Conservation (phyloP, 2,113 vertebrate genomes). For the Abramis brama region DNA sequence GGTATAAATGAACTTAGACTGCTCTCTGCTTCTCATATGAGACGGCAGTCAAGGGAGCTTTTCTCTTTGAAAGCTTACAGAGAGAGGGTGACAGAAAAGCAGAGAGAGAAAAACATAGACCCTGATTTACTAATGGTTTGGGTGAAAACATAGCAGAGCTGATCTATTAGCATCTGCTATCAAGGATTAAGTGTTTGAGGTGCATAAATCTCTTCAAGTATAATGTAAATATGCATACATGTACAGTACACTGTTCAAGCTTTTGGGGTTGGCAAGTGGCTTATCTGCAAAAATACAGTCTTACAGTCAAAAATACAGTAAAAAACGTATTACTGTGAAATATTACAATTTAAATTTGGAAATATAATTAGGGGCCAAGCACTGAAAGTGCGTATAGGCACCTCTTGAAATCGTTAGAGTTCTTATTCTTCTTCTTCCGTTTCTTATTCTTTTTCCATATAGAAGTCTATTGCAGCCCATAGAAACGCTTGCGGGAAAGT, state of each 20-base stretch:
- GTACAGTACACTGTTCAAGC: neutral
- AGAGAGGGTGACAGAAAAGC: neutral
- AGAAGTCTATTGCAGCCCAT: too few species aligned
- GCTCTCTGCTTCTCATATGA: neutral
- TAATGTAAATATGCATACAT: neutral
- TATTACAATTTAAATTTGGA: neutral
- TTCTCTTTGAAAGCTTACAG: constrained; percentile 56
- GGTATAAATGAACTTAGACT: constrained; percentile 47
- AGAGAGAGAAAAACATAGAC: neutral
- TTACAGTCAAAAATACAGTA: neutral
- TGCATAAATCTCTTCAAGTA: too few species aligned
- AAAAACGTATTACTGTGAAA: neutral
- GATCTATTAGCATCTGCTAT: neutral
- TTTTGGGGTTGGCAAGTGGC: neutral
- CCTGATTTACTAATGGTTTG: neutral
- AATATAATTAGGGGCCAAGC: neutral
- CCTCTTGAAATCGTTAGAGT: too few species aligned
- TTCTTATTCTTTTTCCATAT: too few species aligned
- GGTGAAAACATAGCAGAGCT: neutral
- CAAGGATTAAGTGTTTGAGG: neutral
- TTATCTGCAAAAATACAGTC: neutral
- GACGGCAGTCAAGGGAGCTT: constrained; percentile 20
- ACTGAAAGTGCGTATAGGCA: too few species aligned
- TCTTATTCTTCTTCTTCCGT: too few species aligned
- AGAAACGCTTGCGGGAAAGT: too few species aligned